Conservation (phyloP, 2,113 vertebrate species). For the Pedetes capensis region DNA sequence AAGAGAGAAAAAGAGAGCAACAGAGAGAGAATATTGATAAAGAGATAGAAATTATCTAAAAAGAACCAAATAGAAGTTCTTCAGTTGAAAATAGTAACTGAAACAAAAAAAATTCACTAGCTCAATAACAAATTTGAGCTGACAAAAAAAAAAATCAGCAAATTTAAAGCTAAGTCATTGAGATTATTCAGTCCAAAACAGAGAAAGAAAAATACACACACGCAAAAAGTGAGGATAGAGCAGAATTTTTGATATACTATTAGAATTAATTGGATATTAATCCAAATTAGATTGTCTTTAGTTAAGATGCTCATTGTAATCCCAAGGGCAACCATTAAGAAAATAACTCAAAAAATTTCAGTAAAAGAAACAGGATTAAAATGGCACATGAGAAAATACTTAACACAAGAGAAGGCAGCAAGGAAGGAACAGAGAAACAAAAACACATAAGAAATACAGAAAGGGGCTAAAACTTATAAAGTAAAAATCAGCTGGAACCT, state of each 20-base stretch:
- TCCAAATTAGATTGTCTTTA: neutral
- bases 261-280: neutral
- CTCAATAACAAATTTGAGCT: neutral
- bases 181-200: neutral
- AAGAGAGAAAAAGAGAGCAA: too few species aligned
- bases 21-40: neutral
- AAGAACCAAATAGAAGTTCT: neutral
- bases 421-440: neutral
- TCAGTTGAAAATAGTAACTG: neutral
- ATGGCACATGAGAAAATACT: neutral
- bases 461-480: neutral
- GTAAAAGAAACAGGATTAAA: constrained; percentile 7
- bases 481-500: neutral
- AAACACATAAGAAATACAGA: neutral
- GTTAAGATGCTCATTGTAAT: neutral
- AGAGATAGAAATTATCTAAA: neutral
- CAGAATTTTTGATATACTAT: neutral
- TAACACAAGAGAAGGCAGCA: neutral
- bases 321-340: neutral
- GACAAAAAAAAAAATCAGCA: neutral
- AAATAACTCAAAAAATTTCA: neutral
- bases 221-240: neutral
- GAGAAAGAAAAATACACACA: neutral
- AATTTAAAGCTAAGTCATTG: neutral
- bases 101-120: neutral